phyloP scores from a whole-genome alignment of 2,888 invertebrate species.

The Miltochrista miniata region DNA sequence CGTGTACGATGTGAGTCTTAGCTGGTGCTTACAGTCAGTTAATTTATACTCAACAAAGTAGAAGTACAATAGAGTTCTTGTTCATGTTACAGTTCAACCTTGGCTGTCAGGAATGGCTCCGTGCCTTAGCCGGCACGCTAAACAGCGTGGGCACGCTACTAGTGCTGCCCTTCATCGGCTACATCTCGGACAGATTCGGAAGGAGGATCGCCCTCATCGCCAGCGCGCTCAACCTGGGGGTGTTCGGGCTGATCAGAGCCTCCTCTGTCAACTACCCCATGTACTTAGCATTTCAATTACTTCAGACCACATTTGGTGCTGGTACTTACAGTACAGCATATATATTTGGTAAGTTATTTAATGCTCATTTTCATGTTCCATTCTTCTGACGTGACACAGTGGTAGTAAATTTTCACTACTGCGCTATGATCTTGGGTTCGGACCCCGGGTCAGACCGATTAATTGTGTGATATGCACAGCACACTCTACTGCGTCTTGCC shows the following conservation, averaged over 20 bases:
- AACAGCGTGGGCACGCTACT: too few relatives aligned
- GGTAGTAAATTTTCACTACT: too few relatives aligned
- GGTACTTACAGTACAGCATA: conserved; percentile 72
- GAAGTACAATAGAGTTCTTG: too few relatives aligned
- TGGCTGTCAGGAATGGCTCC: conserved; percentile 86
- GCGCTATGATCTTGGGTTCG: too few relatives aligned
- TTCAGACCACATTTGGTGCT: conserved; percentile 76
- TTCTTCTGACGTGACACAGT: not conserved
- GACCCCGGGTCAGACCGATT: too few relatives aligned
- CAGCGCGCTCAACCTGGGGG: conserved; percentile 66
- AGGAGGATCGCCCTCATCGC: conserved; percentile 73
- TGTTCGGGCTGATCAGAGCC: conserved; percentile 77
- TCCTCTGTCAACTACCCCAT: too few relatives aligned
- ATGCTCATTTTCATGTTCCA: not conserved
- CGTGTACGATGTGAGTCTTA: too few relatives aligned
- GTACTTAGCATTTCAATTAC: conserved; percentile 76
- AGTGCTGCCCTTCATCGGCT: conserved; percentile 86
- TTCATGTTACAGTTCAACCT: conserved; percentile 85
- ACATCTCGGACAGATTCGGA: conserved; percentile 86
- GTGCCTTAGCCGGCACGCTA: conserved; percentile 88
- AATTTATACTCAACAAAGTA: too few relatives aligned
- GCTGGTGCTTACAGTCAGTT: too few relatives aligned
- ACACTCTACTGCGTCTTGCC: too few relatives aligned
- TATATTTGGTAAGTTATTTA: not conserved
- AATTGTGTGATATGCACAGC: too few relatives aligned